Conservation (phyloP, 1,140 invertebrate species). For the Lasaia peninsularis region DNA sequence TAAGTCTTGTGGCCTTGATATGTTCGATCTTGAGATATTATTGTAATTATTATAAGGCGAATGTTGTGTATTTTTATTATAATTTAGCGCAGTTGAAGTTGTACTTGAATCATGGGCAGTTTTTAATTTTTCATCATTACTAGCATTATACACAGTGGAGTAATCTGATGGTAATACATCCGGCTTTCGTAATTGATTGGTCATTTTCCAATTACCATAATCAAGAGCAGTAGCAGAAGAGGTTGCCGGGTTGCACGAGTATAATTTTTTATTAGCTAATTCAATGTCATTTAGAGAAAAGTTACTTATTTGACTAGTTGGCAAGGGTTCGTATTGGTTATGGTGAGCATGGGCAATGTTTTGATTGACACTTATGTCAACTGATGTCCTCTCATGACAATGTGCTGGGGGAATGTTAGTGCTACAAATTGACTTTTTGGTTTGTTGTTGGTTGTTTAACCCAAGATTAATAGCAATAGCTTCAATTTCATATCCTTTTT, state of each 20-base stretch:
- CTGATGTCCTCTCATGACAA: conserved; percentile 44
- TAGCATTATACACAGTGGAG: conserved; percentile 43
- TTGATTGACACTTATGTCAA: conserved; percentile 46
- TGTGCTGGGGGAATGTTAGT: conserved; percentile 58
- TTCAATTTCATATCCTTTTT: conserved; percentile 57
- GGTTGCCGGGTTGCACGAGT: conserved; percentile 39
- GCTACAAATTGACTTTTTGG: conserved; percentile 41
- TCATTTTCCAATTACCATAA: conserved; percentile 65
- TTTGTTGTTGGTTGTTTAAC: conserved; percentile 47
- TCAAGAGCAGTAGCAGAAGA: conserved; percentile 42
- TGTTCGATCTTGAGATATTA: conserved; percentile 38
- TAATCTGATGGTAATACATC: conserved; percentile 59
- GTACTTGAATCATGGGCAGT: conserved; percentile 29
- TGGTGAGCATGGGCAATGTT: conserved; percentile 55
- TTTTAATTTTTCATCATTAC: conserved; percentile 49
- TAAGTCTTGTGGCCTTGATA: conserved; percentile 47
- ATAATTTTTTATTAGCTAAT: conserved; percentile 63
- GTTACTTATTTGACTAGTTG: conserved; percentile 42
- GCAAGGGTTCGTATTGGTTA: conserved; percentile 49
- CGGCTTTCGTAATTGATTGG: conserved; percentile 50
- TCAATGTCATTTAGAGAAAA: conserved; percentile 66
- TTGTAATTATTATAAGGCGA: conserved; percentile 56
- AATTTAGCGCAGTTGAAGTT: conserved; percentile 41
- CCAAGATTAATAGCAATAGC: conserved; percentile 61
- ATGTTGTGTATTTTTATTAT: conserved; percentile 56